Percentiles rank a stretch among this genome's conserved stretches.
These are phyloP conservation scores for Xerus rutilus DNA, from an alignment of 2,797 vertebrate species.

Conservation along the genomic window DNA sequence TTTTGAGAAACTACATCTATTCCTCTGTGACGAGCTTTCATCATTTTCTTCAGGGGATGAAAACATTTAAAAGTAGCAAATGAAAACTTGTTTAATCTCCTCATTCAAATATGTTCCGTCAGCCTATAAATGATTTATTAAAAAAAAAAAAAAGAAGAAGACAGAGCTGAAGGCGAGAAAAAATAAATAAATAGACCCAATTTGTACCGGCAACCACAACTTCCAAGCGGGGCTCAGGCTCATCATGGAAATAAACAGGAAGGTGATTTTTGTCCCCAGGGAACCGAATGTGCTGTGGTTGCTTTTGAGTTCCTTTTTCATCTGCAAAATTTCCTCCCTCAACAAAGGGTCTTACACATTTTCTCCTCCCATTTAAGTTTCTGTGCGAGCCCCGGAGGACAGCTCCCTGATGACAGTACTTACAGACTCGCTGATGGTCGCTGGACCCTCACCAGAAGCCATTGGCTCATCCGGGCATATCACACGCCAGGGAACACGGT, in stretches of 20 bases:
- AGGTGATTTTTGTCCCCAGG: neutral
- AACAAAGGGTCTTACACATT: neutral
- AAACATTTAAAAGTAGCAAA: slow-evolving; percentile 50
- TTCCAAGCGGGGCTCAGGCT: slow-evolving; percentile 29
- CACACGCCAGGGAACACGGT: accelerated
- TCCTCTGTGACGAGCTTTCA: slow-evolving; percentile 43
- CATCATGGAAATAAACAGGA: neutral
- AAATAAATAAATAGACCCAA: slow-evolving; percentile 25
- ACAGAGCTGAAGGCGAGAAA: neutral
- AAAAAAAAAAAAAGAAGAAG: neutral
- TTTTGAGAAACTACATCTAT: neutral
- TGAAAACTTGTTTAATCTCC: slow-evolving; percentile 48
- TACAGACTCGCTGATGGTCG: neutral
- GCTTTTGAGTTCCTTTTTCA: neutral
- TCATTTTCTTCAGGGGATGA: slow-evolving; percentile 53
- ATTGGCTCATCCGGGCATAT: neutral
- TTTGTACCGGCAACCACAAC: neutral
- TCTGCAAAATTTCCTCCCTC: neutral
- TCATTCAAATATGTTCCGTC: neutral
- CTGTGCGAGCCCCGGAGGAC: neutral
- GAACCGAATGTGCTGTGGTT: neutral
- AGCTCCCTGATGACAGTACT: too few relatives aligned
- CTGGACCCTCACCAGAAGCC: neutral
- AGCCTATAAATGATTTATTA: slow-evolving; percentile 12
- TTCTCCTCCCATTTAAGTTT: neutral